These are phyloP conservation scores for Stegophylla sp. DNA, from an alignment of 2,888 invertebrate genomes.

Conservation along the genomic window DNA sequence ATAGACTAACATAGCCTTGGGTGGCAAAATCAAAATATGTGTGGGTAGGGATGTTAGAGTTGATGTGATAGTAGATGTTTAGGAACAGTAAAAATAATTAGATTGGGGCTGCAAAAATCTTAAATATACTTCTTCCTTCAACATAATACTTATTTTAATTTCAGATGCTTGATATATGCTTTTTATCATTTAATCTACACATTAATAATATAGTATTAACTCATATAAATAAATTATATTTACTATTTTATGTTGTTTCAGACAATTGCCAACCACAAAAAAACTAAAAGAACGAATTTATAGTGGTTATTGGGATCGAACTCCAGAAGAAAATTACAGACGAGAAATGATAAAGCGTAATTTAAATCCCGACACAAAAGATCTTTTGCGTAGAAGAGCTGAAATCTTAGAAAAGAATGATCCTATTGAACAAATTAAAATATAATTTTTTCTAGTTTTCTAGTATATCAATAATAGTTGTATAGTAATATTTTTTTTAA, in stretches of 20 bases:
- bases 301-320: conserved; percentile 41
- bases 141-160: too few species aligned
- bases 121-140: too few species aligned
- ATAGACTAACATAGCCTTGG: too few species aligned
- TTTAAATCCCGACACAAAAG: conserved; percentile 43
- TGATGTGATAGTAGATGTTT: too few species aligned
- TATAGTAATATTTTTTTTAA: background rate
- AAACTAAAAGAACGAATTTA: conserved; percentile 33
- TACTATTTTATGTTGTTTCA: conserved; percentile 8
- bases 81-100: too few species aligned
- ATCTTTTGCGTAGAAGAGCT: conserved; percentile 6
- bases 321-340: conserved; percentile 39
- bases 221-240: background rate
- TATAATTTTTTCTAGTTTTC: conserved; percentile 22
- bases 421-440: conserved; percentile 7
- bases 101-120: too few species aligned
- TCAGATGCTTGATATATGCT: too few species aligned
- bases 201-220: too few species aligned
- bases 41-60: too few species aligned
- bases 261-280: conserved; percentile 23
- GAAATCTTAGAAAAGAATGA: conserved; percentile 30
- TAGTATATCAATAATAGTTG: conserved; percentile 15
- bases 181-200: too few species aligned
- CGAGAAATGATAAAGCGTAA: conserved; percentile 45
- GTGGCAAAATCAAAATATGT: too few species aligned